These are phyloP conservation scores for Hycleus cichorii DNA, from an alignment of 1,140 invertebrate genomes.

Conservation along the genomic window DNA sequence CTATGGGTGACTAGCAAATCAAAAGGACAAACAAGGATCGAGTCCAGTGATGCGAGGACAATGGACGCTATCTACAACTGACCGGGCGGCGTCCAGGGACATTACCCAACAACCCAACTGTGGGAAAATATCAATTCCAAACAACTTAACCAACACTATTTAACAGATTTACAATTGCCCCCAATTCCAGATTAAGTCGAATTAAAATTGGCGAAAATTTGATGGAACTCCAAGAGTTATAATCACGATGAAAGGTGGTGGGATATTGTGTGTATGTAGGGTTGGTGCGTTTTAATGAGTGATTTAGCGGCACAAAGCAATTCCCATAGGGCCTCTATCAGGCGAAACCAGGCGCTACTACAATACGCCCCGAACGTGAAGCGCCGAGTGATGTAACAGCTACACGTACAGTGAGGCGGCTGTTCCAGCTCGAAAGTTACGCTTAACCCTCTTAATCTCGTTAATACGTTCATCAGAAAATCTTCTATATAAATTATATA, in stretches of 20 bases:
- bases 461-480: conserved; percentile 4
- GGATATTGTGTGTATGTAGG: too few relatives aligned
- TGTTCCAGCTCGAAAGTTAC: conserved; percentile 16
- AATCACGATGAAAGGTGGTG: too few relatives aligned
- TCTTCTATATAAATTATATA: too few relatives aligned
- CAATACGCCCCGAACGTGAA: too few relatives aligned
- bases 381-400: conserved; percentile 1
- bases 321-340: conserved; percentile 32
- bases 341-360: conserved; percentile 23
- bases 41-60: conserved; percentile 8
- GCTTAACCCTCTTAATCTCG: neutral
- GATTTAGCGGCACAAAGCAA: conserved; percentile 36
- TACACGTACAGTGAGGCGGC: neutral
- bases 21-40: conserved; percentile 7
- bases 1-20: conserved; percentile 1
- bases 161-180: too few relatives aligned
- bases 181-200: too few relatives aligned
- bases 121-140: too few relatives aligned
- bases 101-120: neutral
- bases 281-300: conserved; percentile 32
- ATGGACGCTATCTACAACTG: neutral
- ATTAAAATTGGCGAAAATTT: too few relatives aligned
- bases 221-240: too few relatives aligned
- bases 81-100: neutral
- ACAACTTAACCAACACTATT: too few relatives aligned